phyloP scores from a whole-genome alignment of 2,888 invertebrate genomes.

The Drosophila lacicola region DNA sequence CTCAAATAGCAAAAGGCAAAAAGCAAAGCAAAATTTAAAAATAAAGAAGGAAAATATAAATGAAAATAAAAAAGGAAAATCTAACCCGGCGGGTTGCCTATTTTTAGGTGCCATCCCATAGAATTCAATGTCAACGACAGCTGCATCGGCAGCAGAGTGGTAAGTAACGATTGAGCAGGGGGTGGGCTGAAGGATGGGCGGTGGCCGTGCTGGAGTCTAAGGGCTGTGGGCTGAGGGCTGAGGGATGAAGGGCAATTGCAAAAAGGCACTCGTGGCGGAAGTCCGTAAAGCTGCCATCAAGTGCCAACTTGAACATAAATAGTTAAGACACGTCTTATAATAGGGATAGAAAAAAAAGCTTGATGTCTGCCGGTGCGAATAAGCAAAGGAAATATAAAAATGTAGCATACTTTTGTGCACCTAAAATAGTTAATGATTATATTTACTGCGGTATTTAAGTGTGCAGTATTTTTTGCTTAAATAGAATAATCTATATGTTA shows the following conservation, averaged over 20 bases:
- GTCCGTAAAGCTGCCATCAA: conserved; percentile 56
- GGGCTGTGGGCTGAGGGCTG: conserved; percentile 10
- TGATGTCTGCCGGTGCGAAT: conserved; percentile 17
- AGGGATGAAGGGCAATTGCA: conserved; percentile 37
- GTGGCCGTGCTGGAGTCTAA: conserved; percentile 10
- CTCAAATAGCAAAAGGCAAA: conserved; percentile 42
- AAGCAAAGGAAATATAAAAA: conserved; percentile 10
- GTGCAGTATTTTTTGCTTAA: no score
- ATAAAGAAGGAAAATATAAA: conserved; percentile 11
- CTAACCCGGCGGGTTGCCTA: conserved; percentile 64
- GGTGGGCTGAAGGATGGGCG: neutral
- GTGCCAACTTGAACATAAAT: conserved; percentile 62
- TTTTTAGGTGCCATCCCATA: conserved; percentile 65
- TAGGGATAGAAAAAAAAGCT: conserved; percentile 22
- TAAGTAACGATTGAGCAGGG: neutral
- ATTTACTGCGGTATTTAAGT: no score
- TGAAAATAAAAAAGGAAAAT: conserved; percentile 20
- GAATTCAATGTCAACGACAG: conserved; percentile 77
- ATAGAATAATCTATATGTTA: no score
- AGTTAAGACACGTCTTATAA: conserved; percentile 47
- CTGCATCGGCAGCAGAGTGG: conserved; percentile 19
- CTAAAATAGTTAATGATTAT: conserved; percentile 1
- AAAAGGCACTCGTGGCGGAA: conserved; percentile 55
- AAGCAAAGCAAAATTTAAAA: conserved; percentile 25
- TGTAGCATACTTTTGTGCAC: conserved; percentile 25